Evolutionary conservation across 2,888 invertebrate species (phyloP), one percentile per base, ranked within the genome.

Genomic region (Stenurella melanura): DNA sequence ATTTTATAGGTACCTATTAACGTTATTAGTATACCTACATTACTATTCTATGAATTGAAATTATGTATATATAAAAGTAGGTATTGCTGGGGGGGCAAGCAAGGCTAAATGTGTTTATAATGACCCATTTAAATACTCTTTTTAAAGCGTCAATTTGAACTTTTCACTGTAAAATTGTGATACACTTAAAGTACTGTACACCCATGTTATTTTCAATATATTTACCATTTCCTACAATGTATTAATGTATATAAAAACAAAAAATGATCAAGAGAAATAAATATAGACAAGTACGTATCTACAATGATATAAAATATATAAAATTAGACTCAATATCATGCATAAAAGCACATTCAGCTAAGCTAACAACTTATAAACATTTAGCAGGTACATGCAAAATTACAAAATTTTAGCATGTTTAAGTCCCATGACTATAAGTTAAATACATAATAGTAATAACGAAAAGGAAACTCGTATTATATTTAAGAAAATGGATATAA

Each of bases 261-360:
- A 57, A 60, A 60, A 57, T 30, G 7, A 6, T 34, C 9, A 34
- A 7, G 9, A 34, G 7, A 34, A 18, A 56, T 15, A 18, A 21
- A 57, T 26, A 58, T 7, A 34, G 34, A 9, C 56, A 30, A 15
- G 19, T 54, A 54, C n/a, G 19, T 54, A 54, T 9, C 30, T 66
- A 21, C 21, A 30, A 9, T 30, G n/a, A 6, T 61, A 61, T 30
- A 18, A n/a, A 61, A 67, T 69, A 68, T 64, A 66, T 74, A 77
- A 77, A 77, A 74, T 69, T 74, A 77, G 71, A 77, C 67, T 42
- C 74, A 30, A 58, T 73, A 70, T 19, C 77, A 77, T 77, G 77
- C 77, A 74, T 54, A 56, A 69, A 77, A 77, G 74, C 74, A 74
- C 72, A 72, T 63, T n/a, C 72, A 72, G 72, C 72, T 70, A 75